Conservation (phyloP, 2,113 vertebrate species). For the human (Homo sapiens) region GRCh38 chr12:62988501-62989000, state of each 20-base stretch:
- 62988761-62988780: not conserved
- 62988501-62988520: not conserved
- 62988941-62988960: not conserved
- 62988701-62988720: not conserved
- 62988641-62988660: not conserved
- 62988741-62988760: not conserved
- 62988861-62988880: not conserved
- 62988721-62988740: not conserved
- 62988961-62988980: not conserved
- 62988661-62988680: not conserved
- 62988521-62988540: not conserved
- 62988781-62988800: not conserved
- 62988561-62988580: not conserved
- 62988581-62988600: not conserved
- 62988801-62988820: not conserved
- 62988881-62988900: not conserved
- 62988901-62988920: not conserved
- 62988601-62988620: not conserved
- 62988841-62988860: not conserved
- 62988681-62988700: not conserved
- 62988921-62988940: not conserved
- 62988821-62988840: not conserved
- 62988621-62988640: not conserved
- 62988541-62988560: not conserved
- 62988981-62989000: not conserved